phyloP scores from a whole-genome alignment of 2,113 vertebrate species.

The Grantiella picta region DNA sequence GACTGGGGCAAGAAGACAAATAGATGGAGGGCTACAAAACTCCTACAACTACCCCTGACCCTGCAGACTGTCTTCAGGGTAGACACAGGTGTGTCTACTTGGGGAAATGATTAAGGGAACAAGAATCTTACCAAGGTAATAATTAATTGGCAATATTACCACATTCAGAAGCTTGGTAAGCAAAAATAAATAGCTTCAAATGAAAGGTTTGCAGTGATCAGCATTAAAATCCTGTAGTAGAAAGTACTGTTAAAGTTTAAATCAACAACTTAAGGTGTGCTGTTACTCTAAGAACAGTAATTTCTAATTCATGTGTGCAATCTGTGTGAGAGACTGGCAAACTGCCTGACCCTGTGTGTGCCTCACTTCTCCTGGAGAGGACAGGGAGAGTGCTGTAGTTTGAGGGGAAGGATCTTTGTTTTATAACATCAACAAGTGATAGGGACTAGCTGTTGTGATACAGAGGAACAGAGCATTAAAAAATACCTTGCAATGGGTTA shows the following conservation, averaged over 20 bases:
- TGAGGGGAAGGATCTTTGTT: neutral
- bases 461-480: neutral
- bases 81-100: neutral
- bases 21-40: neutral
- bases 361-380: neutral
- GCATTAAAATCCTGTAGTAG: neutral
- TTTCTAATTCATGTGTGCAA: neutral
- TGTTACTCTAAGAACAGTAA: neutral
- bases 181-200: neutral
- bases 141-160: neutral
- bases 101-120: neutral
- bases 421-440: neutral
- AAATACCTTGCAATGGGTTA: neutral
- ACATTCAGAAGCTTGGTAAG: neutral
- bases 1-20: neutral
- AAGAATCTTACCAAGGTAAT: neutral
- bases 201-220: neutral
- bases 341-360: neutral
- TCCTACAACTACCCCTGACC: neutral
- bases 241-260: neutral
- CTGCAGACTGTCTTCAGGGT: neutral
- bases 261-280: neutral
- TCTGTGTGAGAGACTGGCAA: neutral
- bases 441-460: neutral
- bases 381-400: neutral